Evolutionary conservation across 1,140 invertebrate genomes (phyloP).

Genomic region (Gryon sp.): DNA sequence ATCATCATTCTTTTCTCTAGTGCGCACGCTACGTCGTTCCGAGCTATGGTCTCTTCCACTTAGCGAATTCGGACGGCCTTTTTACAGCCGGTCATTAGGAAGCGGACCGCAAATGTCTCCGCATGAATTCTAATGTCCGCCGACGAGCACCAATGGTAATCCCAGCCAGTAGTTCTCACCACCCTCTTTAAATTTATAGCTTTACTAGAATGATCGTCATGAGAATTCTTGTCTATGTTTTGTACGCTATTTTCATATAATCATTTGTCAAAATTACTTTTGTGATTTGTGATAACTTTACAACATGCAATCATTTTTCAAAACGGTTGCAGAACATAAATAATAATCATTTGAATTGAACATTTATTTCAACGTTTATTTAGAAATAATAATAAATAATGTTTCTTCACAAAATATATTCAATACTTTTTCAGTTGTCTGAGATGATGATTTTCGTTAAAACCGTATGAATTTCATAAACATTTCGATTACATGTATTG

Average conservation of each 20-base stretch:
- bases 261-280: too few relatives aligned
- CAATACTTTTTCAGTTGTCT: too few relatives aligned
- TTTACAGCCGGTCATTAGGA: constrained; percentile 78
- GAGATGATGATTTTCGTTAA: too few relatives aligned
- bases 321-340: too few relatives aligned
- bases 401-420: too few relatives aligned
- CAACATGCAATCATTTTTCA: too few relatives aligned
- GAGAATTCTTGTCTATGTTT: constrained; percentile 64
- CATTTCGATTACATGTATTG: too few relatives aligned
- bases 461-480: too few relatives aligned
- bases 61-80: constrained; percentile 68
- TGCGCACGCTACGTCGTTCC: constrained; percentile 24
- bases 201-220: constrained; percentile 38
- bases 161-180: constrained; percentile 53
- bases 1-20: constrained; percentile 45
- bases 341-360: too few relatives aligned
- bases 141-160: constrained; percentile 55
- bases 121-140: constrained; percentile 79
- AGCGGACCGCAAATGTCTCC: constrained; percentile 77
- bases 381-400: too few relatives aligned
- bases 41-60: constrained; percentile 66
- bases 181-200: constrained; percentile 49
- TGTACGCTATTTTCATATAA: constrained; percentile 72
- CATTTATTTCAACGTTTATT: too few relatives aligned
- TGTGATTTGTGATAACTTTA: too few relatives aligned